These are phyloP conservation scores for Teleogryllus occipitalis DNA, from an alignment of 1,140 invertebrate genomes.

Conservation along the genomic window DNA sequence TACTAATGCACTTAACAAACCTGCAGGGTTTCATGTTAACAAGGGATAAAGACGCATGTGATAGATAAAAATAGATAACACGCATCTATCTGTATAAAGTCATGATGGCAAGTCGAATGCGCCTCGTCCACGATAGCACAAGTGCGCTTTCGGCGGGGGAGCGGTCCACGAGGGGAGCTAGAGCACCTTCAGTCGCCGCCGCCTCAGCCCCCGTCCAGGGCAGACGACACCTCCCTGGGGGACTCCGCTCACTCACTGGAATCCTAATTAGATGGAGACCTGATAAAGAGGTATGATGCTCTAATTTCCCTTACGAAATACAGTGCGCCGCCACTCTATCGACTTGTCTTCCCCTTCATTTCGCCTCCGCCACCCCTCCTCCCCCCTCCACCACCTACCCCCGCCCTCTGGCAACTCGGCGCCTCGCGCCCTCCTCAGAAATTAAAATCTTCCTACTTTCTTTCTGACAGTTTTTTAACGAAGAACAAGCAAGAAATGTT, in stretches of 20 bases:
- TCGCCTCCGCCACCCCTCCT: background rate
- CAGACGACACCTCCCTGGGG: background rate
- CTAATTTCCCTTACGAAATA: background rate
- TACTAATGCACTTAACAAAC: too few relatives aligned
- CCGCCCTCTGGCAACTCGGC: fast-evolving
- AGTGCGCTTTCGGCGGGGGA: too few relatives aligned
- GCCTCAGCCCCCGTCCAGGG: background rate
- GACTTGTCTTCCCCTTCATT: background rate
- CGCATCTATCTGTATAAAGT: too few relatives aligned
- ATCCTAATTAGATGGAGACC: background rate
- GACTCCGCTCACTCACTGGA: background rate
- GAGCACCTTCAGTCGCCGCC: too few relatives aligned
- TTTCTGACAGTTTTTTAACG: background rate
- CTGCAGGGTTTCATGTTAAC: too few relatives aligned
- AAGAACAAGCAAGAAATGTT: slow-evolving; percentile 1
- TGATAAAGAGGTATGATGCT: slow-evolving; percentile 4
- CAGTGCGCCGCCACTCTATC: background rate
- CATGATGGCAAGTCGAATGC: too few relatives aligned
- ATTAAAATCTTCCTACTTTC: slow-evolving; percentile 5
- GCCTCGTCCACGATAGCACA: too few relatives aligned
- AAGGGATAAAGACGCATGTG: too few relatives aligned
- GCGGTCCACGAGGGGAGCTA: too few relatives aligned
- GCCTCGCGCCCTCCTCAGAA: background rate
- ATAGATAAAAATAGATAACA: too few relatives aligned
- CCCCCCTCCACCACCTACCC: background rate